Conservation (phyloP, 2,113 vertebrate genomes). For the Oncorhynchus masou region DNA sequence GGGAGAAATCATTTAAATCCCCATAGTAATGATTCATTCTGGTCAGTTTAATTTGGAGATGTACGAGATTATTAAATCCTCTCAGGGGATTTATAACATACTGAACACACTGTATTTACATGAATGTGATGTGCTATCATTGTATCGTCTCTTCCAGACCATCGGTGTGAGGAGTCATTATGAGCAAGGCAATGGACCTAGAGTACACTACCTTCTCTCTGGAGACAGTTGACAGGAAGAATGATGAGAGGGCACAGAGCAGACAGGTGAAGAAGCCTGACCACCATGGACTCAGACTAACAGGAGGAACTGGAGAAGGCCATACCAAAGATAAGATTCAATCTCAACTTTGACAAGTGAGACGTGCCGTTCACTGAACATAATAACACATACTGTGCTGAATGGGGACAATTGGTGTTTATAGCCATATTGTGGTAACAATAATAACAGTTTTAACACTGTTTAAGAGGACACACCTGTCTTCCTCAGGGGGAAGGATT, state of each 20-base stretch:
- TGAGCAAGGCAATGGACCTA: conserved; percentile 74
- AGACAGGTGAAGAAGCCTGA: conserved; percentile 34
- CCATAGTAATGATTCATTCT: background rate
- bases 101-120: no score
- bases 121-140: background rate
- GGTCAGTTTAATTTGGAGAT: background rate
- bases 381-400: conserved; percentile 38
- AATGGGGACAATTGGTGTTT: conserved; percentile 26
- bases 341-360: conserved; percentile 74
- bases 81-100: no score
- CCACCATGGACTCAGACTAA: conserved; percentile 84
- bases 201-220: conserved; percentile 55
- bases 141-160: conserved; percentile 4
- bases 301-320: conserved; percentile 72
- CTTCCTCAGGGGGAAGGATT: background rate
- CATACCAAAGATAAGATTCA: conserved; percentile 73
- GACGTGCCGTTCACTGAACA: conserved; percentile 36
- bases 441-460: background rate
- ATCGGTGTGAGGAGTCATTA: conserved; percentile 40
- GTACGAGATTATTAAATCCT: background rate
- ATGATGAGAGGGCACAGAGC: conserved; percentile 43
- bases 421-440: background rate
- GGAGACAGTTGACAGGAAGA: conserved; percentile 70
- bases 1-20: background rate
- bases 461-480: background rate